These are phyloP conservation scores for Leptinotarsa peninsularis DNA, from an alignment of 2,888 invertebrate species.

Conservation along the genomic window DNA sequence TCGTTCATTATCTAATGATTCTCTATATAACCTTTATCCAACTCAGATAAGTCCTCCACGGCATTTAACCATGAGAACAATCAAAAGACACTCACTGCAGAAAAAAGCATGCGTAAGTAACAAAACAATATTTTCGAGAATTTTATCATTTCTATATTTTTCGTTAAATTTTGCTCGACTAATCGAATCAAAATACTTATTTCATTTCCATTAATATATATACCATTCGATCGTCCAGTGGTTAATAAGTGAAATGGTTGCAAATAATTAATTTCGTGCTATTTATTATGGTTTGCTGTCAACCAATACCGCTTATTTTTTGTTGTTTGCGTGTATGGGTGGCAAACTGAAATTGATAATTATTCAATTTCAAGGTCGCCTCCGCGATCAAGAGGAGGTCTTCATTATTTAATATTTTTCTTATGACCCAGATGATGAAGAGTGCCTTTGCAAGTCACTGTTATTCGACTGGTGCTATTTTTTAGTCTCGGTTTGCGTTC, in stretches of 20 bases:
- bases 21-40: too few species aligned
- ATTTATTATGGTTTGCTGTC: conserved; percentile 15
- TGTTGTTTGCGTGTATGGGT: conserved; percentile 11
- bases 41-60: too few species aligned
- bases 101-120: too few species aligned
- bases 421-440: conserved; percentile 14
- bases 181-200: background rate
- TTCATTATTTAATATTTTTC: conserved; percentile 2
- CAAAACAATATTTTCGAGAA: too few species aligned
- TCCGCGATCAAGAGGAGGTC: conserved; percentile 13
- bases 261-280: conserved; percentile 20
- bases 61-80: too few species aligned
- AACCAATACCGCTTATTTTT: conserved; percentile 11
- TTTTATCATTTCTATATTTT: too few species aligned
- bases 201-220: background rate
- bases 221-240: background rate
- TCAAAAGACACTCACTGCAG: too few species aligned
- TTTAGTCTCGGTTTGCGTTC: too few species aligned
- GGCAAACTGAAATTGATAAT: conserved; percentile 12
- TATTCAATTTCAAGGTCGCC: conserved; percentile 15
- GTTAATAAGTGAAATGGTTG: conserved; percentile 15
- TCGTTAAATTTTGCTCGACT: background rate
- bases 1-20: too few species aligned
- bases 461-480: background rate
- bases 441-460: conserved; percentile 7